Evolutionary conservation across 2,797 vertebrate species (phyloP), one percentile per base, ranked within the genome.

Genomic region (Columba guinea): DNA sequence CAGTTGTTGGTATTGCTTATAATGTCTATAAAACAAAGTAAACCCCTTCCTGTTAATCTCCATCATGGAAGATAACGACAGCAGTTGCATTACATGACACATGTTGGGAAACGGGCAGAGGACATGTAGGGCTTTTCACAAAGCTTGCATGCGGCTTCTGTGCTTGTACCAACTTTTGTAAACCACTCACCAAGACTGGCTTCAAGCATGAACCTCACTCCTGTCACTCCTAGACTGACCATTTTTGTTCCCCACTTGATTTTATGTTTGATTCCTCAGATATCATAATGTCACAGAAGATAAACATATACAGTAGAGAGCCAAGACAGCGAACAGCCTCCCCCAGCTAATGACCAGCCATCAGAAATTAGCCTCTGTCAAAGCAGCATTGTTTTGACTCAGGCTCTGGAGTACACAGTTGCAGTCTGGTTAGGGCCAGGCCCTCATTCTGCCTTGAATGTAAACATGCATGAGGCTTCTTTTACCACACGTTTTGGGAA

Each of bases 401-500:
- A 52, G 64, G 37, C 44, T 83, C 58, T 64, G 62, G 39, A 90
- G 28, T 52, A 48, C 35, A 19, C 48, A 65, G 48, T 15, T 21
- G 67, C 78, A 70, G 77, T 23, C 52, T 77, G 83, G 60, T 83
- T 84, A 87, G 27, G 39, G 82, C 46, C 65, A 52, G 58, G 51
- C 56, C 58, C 35, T 87, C 88, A 87, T 93, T 83, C 87, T 91
- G 70, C 55, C 67, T 88, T 70, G 32, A 77, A 89, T 32, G 41
- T 89, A 96, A 95, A 96, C 62, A 94, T 16, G 21, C 49, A 93
- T 21, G 56, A 90, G 75, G 63, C 55, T 93, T 77, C 78, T 93
- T 82, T 91, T 75, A 87, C 95, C 63, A 79, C 84, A 79, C 88
- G 21, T 89, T 97, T 96, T 84, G 90, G 89, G 85, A 92, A 85